Evolutionary conservation across 2,888 invertebrate species (phyloP).

Genomic region (Sarcophaga rosellei): DNA sequence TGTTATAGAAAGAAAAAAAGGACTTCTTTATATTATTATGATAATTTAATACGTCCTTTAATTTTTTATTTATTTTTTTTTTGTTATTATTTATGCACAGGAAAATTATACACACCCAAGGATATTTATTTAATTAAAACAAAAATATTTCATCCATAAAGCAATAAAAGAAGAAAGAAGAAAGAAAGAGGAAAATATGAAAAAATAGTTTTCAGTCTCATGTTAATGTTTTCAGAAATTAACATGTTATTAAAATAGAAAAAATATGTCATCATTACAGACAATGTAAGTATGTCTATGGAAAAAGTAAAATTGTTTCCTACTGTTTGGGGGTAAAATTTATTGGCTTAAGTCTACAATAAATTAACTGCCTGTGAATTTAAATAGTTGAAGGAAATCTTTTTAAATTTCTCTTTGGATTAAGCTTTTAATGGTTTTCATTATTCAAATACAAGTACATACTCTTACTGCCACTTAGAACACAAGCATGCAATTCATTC

Average conservation of each 20-base stretch:
- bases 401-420: not conserved
- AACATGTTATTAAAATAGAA: not conserved
- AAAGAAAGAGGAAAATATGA: not conserved
- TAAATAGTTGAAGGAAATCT: not conserved
- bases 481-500: not conserved
- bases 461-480: not conserved
- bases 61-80: not conserved
- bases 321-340: too few species aligned
- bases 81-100: not conserved
- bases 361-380: not conserved
- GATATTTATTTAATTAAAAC: conserved; percentile 6
- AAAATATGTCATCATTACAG: too few species aligned
- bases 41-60: conserved; percentile 21
- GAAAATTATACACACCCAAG: not conserved
- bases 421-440: not conserved
- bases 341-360: too few species aligned
- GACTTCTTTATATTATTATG: conserved; percentile 9
- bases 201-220: not conserved
- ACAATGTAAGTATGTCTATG: too few species aligned
- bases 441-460: not conserved
- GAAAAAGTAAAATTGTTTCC: too few species aligned
- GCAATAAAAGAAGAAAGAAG: not conserved
- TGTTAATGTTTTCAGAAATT: not conserved
- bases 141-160: not conserved
- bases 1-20: not conserved